Evolutionary conservation across 2,113 vertebrate genomes (phyloP).

Genomic region (Peromyscus leucopus): DNA sequence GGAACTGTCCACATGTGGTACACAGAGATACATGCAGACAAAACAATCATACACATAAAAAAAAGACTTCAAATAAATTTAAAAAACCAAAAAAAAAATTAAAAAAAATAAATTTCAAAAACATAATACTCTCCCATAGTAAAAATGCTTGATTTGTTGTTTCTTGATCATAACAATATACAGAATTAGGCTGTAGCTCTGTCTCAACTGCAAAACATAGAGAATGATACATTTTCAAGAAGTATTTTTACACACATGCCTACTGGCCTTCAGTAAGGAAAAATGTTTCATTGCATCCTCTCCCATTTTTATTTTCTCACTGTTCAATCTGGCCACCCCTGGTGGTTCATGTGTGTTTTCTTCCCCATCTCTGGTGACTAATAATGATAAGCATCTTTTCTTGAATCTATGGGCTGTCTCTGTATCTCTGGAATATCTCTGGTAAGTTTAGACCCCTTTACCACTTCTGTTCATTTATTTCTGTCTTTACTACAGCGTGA

Average conservation of each 20-base stretch:
- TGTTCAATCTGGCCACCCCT: neutral
- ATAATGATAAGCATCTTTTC: neutral
- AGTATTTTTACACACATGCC: neutral
- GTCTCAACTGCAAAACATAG: neutral
- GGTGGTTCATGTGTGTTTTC: neutral
- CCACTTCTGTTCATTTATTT: neutral
- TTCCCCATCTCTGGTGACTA: neutral
- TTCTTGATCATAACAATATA: neutral
- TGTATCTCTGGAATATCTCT: neutral
- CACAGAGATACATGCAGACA: neutral
- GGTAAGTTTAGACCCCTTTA: neutral
- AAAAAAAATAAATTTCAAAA: neutral
- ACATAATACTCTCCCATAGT: neutral
- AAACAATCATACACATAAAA: neutral
- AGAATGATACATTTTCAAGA: neutral
- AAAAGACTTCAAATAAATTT: neutral
- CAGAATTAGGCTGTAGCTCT: neutral
- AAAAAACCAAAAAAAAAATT: neutral
- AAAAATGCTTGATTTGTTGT: neutral
- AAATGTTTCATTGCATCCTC: neutral
- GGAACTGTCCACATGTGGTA: neutral
- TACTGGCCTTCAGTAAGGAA: neutral
- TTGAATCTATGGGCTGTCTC: neutral
- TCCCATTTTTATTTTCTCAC: neutral
- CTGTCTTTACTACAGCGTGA: neutral